A percentile compares a stretch with the other conserved stretches of the same genome.
Conservation (phyloP, 2,888 invertebrate species). For the Melipona beecheii region DNA sequence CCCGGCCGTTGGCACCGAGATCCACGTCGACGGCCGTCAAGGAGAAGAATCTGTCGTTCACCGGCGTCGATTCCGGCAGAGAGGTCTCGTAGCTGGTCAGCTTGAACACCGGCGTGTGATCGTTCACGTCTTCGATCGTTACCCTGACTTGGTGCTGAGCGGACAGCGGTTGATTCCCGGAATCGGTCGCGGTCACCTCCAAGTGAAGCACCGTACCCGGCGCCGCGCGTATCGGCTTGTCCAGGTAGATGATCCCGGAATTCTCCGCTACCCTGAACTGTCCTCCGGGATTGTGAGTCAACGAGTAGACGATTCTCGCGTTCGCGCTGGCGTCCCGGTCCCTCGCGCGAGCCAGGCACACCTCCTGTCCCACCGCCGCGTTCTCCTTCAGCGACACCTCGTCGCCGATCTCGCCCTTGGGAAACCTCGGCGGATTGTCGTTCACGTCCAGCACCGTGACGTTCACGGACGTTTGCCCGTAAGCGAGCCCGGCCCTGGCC, state of each 20-base stretch:
- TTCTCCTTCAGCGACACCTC: conserved; percentile 93
- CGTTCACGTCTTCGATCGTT: conserved; percentile 94
- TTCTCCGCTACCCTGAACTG: conserved; percentile 93
- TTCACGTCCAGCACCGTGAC: conserved; percentile 94
- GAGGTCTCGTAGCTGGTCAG: conserved; percentile 97
- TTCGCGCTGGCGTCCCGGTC: conserved; percentile 96
- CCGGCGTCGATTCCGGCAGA: conserved; percentile 94
- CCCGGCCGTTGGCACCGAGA: conserved; percentile 91
- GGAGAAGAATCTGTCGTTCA: conserved; percentile 96
- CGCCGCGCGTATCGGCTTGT: conserved; percentile 90
- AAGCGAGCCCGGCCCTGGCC: conserved; percentile 91
- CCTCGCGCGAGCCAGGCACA: conserved; percentile 93
- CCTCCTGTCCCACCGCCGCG: conserved; percentile 96
- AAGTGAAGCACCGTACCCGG: conserved; percentile 90
- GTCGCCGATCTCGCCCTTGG: conserved; percentile 88
- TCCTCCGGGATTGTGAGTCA: conserved; percentile 92
- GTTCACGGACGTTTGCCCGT: conserved; percentile 92
- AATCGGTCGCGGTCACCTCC: conserved; percentile 94
- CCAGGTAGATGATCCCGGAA: conserved; percentile 95
- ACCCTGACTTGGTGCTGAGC: conserved; percentile 91
- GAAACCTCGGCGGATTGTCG: conserved; percentile 95
- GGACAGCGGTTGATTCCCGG: conserved; percentile 90
- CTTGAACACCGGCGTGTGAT: conserved; percentile 97
- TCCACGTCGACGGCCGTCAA: conserved; percentile 96
- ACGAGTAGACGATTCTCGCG: conserved; percentile 92